These are phyloP conservation scores for Watersipora subatra DNA, from an alignment of 1,140 invertebrate genomes.

Conservation along the genomic window DNA sequence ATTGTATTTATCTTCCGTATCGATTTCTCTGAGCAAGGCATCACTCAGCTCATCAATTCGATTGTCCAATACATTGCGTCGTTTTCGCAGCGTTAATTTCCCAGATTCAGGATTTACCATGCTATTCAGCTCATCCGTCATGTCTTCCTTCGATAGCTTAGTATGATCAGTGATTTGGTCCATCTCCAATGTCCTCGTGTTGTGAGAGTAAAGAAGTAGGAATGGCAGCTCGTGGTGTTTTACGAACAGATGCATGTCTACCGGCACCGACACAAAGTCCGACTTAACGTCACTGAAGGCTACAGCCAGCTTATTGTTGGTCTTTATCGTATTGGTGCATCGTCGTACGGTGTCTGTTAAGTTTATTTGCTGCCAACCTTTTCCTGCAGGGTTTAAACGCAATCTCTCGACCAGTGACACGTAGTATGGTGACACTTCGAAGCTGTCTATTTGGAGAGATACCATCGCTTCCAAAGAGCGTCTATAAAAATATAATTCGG, in stretches of 20 bases:
- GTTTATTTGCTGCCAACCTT: neutral
- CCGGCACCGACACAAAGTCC: neutral
- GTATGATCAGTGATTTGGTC: neutral
- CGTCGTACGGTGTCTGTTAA: neutral
- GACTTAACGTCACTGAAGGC: neutral
- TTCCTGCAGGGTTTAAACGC: neutral
- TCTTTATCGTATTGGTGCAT: neutral
- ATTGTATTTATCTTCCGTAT: no score
- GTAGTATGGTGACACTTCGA: neutral
- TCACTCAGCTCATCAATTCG: no score
- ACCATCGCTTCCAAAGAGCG: neutral
- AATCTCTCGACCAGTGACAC: neutral
- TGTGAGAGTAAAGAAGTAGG: neutral
- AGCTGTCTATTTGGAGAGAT: neutral
- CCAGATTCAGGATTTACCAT: neutral
- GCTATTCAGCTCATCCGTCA: neutral
- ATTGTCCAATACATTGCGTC: no score
- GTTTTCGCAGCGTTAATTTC: no score
- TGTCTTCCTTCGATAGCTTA: neutral
- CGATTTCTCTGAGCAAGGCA: no score
- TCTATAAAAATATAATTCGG: neutral
- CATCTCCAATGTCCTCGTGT: neutral
- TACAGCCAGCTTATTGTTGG: neutral
- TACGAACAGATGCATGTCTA: neutral
- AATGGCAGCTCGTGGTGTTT: neutral